A percentile compares a stretch with the other conserved stretches of the same genome.
Evolutionary conservation across 2,113 vertebrate species (phyloP).

Genomic region (Edolisoma coerulescens): DNA sequence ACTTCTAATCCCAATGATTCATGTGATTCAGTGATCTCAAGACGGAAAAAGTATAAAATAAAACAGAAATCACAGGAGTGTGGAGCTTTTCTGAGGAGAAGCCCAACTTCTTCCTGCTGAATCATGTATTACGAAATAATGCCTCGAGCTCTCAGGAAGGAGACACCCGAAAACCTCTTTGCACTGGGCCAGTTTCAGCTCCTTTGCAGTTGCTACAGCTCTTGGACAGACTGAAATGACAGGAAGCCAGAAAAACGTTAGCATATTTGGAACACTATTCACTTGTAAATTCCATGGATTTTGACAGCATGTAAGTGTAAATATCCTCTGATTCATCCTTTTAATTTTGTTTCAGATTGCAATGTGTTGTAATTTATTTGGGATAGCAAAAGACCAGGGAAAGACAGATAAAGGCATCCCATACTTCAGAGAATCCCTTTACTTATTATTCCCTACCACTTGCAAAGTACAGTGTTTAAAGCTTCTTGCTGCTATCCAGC

Average conservation of each 20-base stretch:
- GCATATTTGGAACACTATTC: slow-evolving; percentile 5
- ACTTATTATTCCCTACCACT: background rate
- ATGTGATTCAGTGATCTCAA: background rate
- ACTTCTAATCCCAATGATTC: background rate
- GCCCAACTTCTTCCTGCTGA: background rate
- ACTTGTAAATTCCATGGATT: slow-evolving; percentile 32
- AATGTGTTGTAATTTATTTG: background rate
- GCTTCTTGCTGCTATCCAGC: background rate
- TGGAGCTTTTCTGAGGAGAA: background rate
- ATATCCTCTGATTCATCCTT: slow-evolving; percentile 16
- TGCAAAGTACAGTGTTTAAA: background rate
- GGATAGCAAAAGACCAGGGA: background rate
- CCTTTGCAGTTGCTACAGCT: slow-evolving; percentile 10
- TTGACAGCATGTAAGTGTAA: slow-evolving; percentile 11
- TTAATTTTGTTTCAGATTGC: background rate
- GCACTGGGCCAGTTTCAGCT: background rate
- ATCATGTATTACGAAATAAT: background rate
- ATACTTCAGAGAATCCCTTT: background rate
- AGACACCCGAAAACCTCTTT: background rate
- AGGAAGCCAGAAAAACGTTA: slow-evolving; percentile 31
- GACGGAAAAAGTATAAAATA: background rate
- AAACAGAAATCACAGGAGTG: background rate
- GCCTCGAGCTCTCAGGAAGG: background rate
- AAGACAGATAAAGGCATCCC: background rate
- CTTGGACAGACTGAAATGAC: slow-evolving; percentile 4